phyloP scores from a whole-genome alignment of 2,888 invertebrate species.

The Philereme vetulata region DNA sequence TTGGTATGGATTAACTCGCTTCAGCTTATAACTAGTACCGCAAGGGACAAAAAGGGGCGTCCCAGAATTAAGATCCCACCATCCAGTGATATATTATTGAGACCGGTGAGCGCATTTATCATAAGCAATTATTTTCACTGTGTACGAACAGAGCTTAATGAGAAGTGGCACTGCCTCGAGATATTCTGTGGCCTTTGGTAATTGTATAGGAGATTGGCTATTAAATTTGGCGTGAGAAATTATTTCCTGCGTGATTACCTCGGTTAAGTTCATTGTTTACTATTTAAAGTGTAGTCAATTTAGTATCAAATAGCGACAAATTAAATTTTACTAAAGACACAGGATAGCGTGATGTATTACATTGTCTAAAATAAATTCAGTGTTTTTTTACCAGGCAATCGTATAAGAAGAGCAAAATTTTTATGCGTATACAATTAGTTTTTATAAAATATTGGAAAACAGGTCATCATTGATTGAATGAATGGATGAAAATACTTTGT shows the following conservation, averaged over 20 bases:
- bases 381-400: too few relatives aligned
- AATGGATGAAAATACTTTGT: too few relatives aligned
- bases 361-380: too few relatives aligned
- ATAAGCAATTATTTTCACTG: constrained; percentile 49
- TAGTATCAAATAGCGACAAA: too few relatives aligned
- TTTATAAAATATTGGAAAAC: too few relatives aligned
- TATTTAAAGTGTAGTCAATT: too few relatives aligned
- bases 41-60: constrained; percentile 46
- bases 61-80: constrained; percentile 65
- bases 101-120: constrained; percentile 62
- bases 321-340: too few relatives aligned
- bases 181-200: constrained; percentile 30
- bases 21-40: constrained; percentile 34
- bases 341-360: too few relatives aligned
- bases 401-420: too few relatives aligned
- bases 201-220: constrained; percentile 40
- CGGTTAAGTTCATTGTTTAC: neutral
- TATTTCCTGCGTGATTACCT: constrained; percentile 3
- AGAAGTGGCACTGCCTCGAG: constrained; percentile 38
- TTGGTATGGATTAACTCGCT: constrained; percentile 18
- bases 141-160: constrained; percentile 48
- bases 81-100: constrained; percentile 67
- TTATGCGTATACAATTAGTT: too few relatives aligned
- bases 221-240: constrained; percentile 30
- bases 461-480: too few relatives aligned